Conservation (phyloP, 2,113 vertebrate genomes). For the Oncorhynchus mykiss region DNA sequence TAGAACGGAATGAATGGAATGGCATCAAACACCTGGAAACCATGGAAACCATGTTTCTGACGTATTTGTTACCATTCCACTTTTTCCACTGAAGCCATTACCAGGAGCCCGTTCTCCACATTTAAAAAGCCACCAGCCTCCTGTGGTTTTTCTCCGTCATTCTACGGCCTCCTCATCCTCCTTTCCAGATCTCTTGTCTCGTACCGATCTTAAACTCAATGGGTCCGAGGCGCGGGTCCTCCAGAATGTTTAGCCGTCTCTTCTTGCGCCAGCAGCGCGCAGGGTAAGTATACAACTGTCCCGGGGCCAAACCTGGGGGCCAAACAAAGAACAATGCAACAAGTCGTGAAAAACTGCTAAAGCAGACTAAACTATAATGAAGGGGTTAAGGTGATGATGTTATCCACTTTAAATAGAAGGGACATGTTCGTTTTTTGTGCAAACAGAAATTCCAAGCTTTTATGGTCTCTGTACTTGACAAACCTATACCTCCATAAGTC, state of each 20-base stretch:
- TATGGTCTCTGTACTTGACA: too few relatives aligned
- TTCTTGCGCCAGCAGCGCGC: conserved; percentile 94
- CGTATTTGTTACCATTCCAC: too few relatives aligned
- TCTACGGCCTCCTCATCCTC: neutral
- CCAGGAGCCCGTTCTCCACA: neutral
- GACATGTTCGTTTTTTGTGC: too few relatives aligned
- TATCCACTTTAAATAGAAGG: too few relatives aligned
- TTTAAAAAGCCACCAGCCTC: too few relatives aligned
- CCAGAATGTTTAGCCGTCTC: conserved; percentile 88
- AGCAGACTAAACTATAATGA: neutral
- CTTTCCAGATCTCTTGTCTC: neutral
- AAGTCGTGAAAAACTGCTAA: neutral
- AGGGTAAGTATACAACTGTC: conserved; percentile 92
- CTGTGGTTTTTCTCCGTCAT: too few relatives aligned
- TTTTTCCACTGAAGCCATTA: neutral
- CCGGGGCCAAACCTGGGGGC: conserved; percentile 81
- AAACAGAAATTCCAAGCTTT: too few relatives aligned
- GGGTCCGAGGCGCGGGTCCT: conserved; percentile 87
- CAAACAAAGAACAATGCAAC: conserved; percentile 14
- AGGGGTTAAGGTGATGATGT: too few relatives aligned
- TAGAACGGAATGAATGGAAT: too few relatives aligned
- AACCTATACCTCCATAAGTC: too few relatives aligned
- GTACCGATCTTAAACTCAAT: conserved; percentile 92
- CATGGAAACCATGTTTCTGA: too few relatives aligned
- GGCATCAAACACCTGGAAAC: too few relatives aligned